These are phyloP conservation scores for Atrichornis clamosus DNA, from an alignment of 2,113 vertebrate genomes.

Conservation along the genomic window DNA sequence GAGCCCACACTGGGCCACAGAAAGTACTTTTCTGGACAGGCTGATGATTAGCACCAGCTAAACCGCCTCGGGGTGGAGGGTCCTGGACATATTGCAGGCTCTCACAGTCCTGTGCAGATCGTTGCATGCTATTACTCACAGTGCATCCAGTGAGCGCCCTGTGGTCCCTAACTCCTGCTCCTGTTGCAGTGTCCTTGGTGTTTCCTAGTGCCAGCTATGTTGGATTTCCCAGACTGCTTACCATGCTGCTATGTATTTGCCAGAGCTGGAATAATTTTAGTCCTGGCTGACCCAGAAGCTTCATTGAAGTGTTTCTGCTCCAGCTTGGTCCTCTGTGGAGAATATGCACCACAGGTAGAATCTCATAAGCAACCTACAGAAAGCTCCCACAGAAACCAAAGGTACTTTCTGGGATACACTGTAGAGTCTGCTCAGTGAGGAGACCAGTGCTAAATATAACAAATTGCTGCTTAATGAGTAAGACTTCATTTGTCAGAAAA, in stretches of 20 bases:
- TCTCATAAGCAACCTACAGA: neutral
- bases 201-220: neutral
- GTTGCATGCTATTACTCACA: fast-evolving
- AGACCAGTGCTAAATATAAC: neutral
- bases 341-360: neutral
- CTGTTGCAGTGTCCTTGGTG: neutral
- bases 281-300: neutral
- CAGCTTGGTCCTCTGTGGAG: fast-evolving
- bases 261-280: neutral
- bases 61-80: neutral
- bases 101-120: neutral
- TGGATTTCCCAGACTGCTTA: neutral
- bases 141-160: fast-evolving
- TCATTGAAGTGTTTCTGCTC: neutral
- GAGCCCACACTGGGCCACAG: fast-evolving
- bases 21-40: neutral
- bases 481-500: neutral
- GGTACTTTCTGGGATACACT: neutral
- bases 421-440: neutral
- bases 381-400: neutral
- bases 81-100: neutral
- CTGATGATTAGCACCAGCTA: neutral
- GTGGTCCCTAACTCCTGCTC: fast-evolving
- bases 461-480: neutral
- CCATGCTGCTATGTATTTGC: neutral